Evolutionary conservation across 2,888 invertebrate genomes (phyloP), one percentile per base, ranked within the genome.

Genomic region (Meteorus cinctellus): DNA sequence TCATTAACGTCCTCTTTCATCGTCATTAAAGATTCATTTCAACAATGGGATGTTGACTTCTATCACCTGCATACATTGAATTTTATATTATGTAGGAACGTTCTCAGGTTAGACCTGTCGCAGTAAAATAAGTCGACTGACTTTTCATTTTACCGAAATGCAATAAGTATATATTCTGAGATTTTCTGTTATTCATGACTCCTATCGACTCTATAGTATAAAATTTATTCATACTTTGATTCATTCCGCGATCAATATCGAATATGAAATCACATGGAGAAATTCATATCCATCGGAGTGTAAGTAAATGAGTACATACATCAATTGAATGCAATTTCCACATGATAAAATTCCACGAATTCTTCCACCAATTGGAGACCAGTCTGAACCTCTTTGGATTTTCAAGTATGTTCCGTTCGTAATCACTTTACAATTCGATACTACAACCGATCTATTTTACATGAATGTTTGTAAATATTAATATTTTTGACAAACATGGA

Each of bases 1-100:
- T 80, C 81, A 78, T 82, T 81, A 81, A 77, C 76, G 78, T 77
- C 72, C 77, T 68, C 76, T 77, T 77, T 72, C 79, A 78, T 79
- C 70, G 68, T 72, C 75, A 76, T 79, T 79, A 72, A 72, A 63
- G 31, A 14, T 24, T 48, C 29, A 31, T 31, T 41, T 36, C 10
- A 60, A 70, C 55, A 29, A n/a, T 16, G 16, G 31, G 24, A 34
- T 69, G 69, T 55, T 48, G 29, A 45, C 51, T 68, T 51, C 51
- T 51, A 5, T 31, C 14, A 14, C 8, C 27, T 8, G 8, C 16
- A 48, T 3, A 6, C 3, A 48, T 29, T 8, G 29, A 68, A 34
- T 31, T n/a, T 48, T 41, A 12, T 12, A 41, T 41, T 41, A 41
- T 41, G 6, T 41, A 12, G 2, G 8, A 41, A 2, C 8, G 41